A percentile compares a stretch with the other conserved stretches of the same genome.
phyloP scores from a whole-genome alignment of 2,888 invertebrate species.

The Epistrophe eligans region DNA sequence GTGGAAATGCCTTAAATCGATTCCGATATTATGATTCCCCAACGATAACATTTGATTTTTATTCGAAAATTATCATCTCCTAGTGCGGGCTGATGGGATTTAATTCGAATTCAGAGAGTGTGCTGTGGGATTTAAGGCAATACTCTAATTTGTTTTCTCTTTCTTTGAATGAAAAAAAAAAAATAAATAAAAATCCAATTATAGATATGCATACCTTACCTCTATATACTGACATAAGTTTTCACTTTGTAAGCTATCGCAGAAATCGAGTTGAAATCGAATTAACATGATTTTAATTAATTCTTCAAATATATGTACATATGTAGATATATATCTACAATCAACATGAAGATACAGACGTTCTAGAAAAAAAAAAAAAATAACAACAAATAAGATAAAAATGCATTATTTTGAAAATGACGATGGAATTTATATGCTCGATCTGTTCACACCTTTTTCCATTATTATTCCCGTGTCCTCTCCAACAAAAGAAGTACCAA shows the following conservation, averaged over 20 bases:
- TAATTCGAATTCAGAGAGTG: constrained; percentile 19
- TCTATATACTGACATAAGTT: constrained; percentile 51
- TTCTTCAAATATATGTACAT: constrained; percentile 28
- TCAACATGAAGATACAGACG: constrained; percentile 8
- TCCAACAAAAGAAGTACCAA: background rate
- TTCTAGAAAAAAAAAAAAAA: background rate
- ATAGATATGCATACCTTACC: background rate
- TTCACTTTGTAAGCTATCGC: constrained; percentile 70
- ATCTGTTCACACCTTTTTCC: constrained; percentile 68
- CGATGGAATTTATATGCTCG: constrained; percentile 61
- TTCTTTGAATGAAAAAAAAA: background rate
- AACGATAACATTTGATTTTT: constrained; percentile 72
- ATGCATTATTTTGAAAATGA: constrained; percentile 53
- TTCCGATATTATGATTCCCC: constrained; percentile 60
- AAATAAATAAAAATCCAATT: background rate
- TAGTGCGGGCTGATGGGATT: constrained; percentile 49
- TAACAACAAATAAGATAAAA: constrained; percentile 33
- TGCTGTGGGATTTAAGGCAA: constrained; percentile 36
- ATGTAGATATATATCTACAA: background rate
- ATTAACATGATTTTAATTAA: constrained; percentile 74
- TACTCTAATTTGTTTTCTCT: constrained; percentile 47
- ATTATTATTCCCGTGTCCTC: constrained; percentile 13
- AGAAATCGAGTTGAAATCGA: constrained; percentile 65
- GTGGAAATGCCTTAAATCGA: constrained; percentile 67
- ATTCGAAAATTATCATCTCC: constrained; percentile 71